Base-by-base conservation (phyloP, 2,888 invertebrate genomes). In the Crioceris asparagi region DNA sequence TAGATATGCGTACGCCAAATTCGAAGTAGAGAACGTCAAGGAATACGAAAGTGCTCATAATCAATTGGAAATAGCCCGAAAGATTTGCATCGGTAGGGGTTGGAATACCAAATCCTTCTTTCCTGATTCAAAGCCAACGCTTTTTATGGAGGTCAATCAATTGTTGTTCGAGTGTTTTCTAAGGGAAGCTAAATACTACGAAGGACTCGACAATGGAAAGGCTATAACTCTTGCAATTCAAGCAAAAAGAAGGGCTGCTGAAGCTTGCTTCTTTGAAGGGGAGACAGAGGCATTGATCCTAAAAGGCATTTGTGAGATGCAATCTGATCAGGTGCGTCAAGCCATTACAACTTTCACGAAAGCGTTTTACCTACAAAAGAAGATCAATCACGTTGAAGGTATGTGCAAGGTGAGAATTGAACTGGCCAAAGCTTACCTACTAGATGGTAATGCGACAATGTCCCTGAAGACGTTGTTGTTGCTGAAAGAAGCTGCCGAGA, bases 331-430 rank as follows among this genome's bases (percentile, higher is more conserved):
- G 45, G 53, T 69, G 30, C 66, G 66, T 42, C 64, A 65, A 27
- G 71, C 74, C 0, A 64, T 68, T 37, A 65, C 64, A 43, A 68
- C 69, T 1, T 69, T 74, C 37, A 60, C 65, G 21, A 65, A 65
- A 48, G 71, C 70, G 0, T 63, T 67, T 25, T 56, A 59, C 37
- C 67, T 72, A 19, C 60, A 69, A 38, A 53, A 55, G 8, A 52
- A 55, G 2, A 56, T 55, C 29, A 55, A 62, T 1, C 62, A 68
- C 36, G 49, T 65, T 1, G 59, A 62, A 39, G 72, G 71, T 1
- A 54, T 71, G 6, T 74, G 74, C 40, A 68, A 70, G 46, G 65
- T 68, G 0, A 64, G 61, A 50, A 71, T 72, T 63, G 69, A 71
- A 41, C 50, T 72, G 27, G 69, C 72, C 3, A 65, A 71, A 36